These are phyloP conservation scores for Lottia scabra DNA, from an alignment of 2,888 invertebrate genomes.

Conservation along the genomic window DNA sequence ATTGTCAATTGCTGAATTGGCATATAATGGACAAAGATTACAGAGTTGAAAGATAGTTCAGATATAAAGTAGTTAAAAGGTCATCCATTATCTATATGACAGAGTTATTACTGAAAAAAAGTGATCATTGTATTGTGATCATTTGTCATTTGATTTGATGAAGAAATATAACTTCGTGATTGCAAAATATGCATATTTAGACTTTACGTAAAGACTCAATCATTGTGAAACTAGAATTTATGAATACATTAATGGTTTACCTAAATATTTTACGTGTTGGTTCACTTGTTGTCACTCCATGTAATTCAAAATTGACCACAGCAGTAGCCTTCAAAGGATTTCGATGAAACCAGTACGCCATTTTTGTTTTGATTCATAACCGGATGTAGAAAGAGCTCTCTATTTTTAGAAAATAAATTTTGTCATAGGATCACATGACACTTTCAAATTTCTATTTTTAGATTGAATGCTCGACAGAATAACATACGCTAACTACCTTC, in stretches of 20 bases:
- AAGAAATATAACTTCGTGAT: neutral
- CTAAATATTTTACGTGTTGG: constrained; percentile 73
- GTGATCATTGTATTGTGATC: neutral
- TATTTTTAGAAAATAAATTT: no score
- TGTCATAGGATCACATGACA: no score
- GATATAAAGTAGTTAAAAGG: no score
- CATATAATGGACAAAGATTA: no score
- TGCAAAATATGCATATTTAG: neutral
- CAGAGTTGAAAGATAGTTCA: no score
- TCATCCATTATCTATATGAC: no score
- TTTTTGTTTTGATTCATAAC: constrained; percentile 43
- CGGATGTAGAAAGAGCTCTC: neutral
- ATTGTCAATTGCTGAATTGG: no score
- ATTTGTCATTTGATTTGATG: neutral
- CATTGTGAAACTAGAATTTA: no score
- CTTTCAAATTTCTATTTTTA: no score
- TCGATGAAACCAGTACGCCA: constrained; percentile 77
- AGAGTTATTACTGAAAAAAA: neutral
- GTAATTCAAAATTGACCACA: constrained; percentile 71
- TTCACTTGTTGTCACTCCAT: constrained; percentile 71
- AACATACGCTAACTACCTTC: no score
- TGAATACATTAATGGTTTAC: constrained; percentile 59
- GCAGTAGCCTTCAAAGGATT: constrained; percentile 76
- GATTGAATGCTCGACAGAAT: no score
- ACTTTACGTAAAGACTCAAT: neutral